A percentile compares a stretch with the other conserved stretches of the same genome.
Conservation (phyloP, 2,888 invertebrate species). For the Drosophila longiperda region DNA sequence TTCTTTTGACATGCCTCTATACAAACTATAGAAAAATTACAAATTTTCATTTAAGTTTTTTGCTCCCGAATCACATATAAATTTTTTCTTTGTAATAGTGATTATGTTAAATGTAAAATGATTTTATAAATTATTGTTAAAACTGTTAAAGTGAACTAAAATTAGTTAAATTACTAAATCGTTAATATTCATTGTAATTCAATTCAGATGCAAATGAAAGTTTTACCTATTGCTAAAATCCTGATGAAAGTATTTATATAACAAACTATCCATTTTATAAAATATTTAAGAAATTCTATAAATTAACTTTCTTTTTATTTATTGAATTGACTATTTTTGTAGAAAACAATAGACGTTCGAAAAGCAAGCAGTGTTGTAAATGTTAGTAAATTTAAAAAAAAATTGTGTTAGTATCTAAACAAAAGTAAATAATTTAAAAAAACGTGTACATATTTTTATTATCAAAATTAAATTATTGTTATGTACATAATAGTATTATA, state of each 20-base stretch:
- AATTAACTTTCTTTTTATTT: neutral
- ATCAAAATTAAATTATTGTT: conserved; percentile 4
- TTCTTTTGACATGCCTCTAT: neutral
- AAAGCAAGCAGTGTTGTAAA: conserved; percentile 1
- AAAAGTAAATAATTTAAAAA: neutral
- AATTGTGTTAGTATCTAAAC: neutral
- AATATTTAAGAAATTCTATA: neutral
- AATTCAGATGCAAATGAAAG: neutral
- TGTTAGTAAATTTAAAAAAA: neutral
- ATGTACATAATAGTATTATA: conserved; percentile 16
- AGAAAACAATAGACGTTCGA: neutral
- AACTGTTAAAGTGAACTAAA: neutral
- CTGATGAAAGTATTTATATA: neutral
- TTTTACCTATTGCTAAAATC: neutral
- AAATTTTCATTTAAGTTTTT: neutral
- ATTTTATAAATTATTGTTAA: neutral
- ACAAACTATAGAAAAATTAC: neutral
- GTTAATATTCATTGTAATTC: neutral
- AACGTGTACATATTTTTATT: neutral
- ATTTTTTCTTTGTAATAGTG: neutral
- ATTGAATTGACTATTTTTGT: neutral
- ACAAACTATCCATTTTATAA: neutral
- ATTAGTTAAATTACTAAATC: neutral
- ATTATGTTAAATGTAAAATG: neutral
- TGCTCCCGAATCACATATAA: neutral